These are phyloP conservation scores for Metridium senile DNA, from an alignment of 92 coral and sea anemone genomes.

Conservation along the genomic window DNA sequence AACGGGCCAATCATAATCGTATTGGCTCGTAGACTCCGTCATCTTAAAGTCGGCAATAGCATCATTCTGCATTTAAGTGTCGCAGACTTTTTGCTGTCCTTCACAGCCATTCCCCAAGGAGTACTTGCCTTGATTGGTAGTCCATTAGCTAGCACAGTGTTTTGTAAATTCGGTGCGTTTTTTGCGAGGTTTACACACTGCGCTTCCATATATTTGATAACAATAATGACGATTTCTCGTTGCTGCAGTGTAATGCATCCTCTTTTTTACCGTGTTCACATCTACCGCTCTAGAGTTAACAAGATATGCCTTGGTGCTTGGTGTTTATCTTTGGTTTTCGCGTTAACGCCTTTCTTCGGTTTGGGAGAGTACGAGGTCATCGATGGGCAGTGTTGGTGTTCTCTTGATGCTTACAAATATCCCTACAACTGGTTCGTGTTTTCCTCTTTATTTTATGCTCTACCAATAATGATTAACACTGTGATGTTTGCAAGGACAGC, in stretches of 20 bases:
- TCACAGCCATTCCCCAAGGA: background rate
- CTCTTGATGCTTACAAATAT: constrained; percentile 15
- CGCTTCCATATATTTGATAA: constrained; percentile 15
- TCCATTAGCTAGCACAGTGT: background rate
- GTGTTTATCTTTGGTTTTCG: constrained; percentile 4
- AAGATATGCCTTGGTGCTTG: constrained; percentile 8
- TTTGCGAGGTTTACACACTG: constrained; percentile 5
- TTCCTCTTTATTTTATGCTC: background rate
- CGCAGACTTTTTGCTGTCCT: constrained; percentile 15
- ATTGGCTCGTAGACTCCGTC: constrained; percentile 6
- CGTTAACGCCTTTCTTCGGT: constrained; percentile 22
- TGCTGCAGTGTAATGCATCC: constrained; percentile 16
- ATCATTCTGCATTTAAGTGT: constrained; percentile 6
- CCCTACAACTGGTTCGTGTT: background rate
- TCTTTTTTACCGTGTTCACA: constrained; percentile 10
- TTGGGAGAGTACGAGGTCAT: constrained; percentile 23
- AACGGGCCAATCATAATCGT: background rate
- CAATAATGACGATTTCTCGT: constrained; percentile 8
- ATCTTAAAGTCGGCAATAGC: background rate
- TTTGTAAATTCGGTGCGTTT: constrained; percentile 17
- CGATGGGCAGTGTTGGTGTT: constrained; percentile 20
- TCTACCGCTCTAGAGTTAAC: constrained; percentile 2
- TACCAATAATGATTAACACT: background rate
- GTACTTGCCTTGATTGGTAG: background rate
- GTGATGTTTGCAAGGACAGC: background rate